Conservation (phyloP, 2,113 vertebrate genomes). For the Hiodon alosoides region DNA sequence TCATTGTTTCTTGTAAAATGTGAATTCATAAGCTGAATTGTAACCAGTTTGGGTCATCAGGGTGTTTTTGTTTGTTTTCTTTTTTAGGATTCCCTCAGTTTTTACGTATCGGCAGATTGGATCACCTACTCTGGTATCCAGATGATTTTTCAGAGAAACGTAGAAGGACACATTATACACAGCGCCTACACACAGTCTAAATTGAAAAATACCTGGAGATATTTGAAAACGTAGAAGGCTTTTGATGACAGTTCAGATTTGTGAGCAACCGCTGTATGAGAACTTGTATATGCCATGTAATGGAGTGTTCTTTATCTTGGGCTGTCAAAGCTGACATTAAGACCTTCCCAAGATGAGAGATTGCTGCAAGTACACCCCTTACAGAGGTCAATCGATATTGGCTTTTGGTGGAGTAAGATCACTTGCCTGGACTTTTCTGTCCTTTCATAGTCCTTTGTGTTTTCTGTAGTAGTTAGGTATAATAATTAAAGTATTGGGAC, state of each 20-base stretch:
- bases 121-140: too few relatives aligned
- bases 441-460: too few relatives aligned
- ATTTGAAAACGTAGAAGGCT: conserved; percentile 45
- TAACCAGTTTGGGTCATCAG: too few relatives aligned
- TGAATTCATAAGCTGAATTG: too few relatives aligned
- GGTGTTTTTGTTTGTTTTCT: too few relatives aligned
- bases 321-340: conserved; percentile 22
- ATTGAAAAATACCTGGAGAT: conserved; percentile 35
- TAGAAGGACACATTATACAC: not conserved
- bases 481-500: too few relatives aligned
- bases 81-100: too few relatives aligned
- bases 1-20: too few relatives aligned
- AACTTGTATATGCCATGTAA: conserved; percentile 40
- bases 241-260: conserved; percentile 51
- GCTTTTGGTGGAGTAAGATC: not conserved
- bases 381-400: not conserved
- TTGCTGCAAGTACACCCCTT: not conserved
- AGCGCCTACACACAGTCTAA: conserved; percentile 28
- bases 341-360: not conserved
- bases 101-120: too few relatives aligned
- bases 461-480: too few relatives aligned
- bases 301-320: conserved; percentile 47
- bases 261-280: conserved; percentile 39
- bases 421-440: not conserved
- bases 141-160: too few relatives aligned